Percentiles rank a stretch among this genome's conserved stretches.
phyloP scores from a whole-genome alignment of 2,113 vertebrate genomes.

The Chlamydotis undulata region DNA sequence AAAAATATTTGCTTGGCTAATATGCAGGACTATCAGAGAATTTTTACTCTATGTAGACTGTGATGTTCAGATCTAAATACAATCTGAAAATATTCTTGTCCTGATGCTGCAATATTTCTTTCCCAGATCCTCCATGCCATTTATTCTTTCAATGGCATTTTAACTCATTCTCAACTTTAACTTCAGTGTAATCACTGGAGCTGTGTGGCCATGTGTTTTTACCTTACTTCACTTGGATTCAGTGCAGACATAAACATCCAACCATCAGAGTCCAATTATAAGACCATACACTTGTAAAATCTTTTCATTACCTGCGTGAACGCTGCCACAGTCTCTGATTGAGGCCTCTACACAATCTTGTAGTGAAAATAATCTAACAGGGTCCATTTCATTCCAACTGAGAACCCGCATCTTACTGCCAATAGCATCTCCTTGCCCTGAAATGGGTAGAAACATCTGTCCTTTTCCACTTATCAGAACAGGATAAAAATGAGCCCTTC shows the following conservation, averaged over 20 bases:
- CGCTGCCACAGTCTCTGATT: fast-evolving
- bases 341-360: neutral
- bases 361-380: neutral
- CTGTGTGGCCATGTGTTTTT: neutral
- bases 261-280: neutral
- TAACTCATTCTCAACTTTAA: neutral
- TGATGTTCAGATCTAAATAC: neutral
- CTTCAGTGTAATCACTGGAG: neutral
- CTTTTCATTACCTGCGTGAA: neutral
- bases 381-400: neutral
- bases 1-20: neutral
- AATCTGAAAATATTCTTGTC: neutral
- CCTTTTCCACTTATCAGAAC: neutral
- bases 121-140: neutral
- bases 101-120: neutral
- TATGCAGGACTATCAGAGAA: neutral
- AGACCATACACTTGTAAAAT: neutral
- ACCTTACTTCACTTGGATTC: neutral
- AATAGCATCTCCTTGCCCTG: neutral
- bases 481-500: neutral
- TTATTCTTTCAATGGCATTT: neutral
- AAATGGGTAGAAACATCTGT: neutral
- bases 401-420: neutral
- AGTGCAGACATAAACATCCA: neutral
- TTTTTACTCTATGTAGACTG: neutral